Conservation (phyloP, 92 coral and sea anemone genomes). For the Montipora capitata region DNA sequence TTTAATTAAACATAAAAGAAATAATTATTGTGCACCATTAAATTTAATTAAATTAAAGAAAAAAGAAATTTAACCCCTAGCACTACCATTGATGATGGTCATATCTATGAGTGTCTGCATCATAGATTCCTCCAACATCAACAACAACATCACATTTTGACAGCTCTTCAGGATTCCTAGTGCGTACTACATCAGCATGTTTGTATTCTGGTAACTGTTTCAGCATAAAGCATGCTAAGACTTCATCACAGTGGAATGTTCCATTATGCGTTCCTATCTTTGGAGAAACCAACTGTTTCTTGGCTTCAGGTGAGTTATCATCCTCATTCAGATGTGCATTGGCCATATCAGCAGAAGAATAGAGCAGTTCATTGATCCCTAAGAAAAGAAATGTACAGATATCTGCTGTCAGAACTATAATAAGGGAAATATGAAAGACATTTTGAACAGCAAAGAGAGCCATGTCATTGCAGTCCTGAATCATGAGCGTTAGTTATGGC, state of each 20-base stretch:
- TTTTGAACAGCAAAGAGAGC: too few species aligned
- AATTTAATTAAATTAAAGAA: too few species aligned
- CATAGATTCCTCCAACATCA: slow-evolving; percentile 97
- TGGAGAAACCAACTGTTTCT: slow-evolving; percentile 54
- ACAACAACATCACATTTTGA: slow-evolving; percentile 93
- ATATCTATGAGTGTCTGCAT: slow-evolving; percentile 85
- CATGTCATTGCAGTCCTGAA: too few species aligned
- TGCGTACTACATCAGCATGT: slow-evolving; percentile 89
- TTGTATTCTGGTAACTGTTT: slow-evolving; percentile 85
- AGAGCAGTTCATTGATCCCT: slow-evolving; percentile 16
- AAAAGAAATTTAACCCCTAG: background rate
- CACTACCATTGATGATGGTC: slow-evolving; percentile 96
- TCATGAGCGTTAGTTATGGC: too few species aligned
- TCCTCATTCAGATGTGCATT: slow-evolving; percentile 23
- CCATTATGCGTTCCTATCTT: slow-evolving; percentile 98
- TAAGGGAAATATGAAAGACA: too few species aligned
- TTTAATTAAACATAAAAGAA: too few species aligned
- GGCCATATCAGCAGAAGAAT: slow-evolving; percentile 49
- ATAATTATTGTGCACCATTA: too few species aligned
- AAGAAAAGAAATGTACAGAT: background rate
- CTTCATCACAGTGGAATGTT: slow-evolving; percentile 98
- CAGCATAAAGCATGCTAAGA: slow-evolving; percentile 93
- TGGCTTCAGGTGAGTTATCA: slow-evolving; percentile 38
- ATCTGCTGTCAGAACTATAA: background rate
- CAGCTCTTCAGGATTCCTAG: slow-evolving; percentile 86